Conservation (phyloP, 2,113 vertebrate species). For the Jaculus jaculus region DNA sequence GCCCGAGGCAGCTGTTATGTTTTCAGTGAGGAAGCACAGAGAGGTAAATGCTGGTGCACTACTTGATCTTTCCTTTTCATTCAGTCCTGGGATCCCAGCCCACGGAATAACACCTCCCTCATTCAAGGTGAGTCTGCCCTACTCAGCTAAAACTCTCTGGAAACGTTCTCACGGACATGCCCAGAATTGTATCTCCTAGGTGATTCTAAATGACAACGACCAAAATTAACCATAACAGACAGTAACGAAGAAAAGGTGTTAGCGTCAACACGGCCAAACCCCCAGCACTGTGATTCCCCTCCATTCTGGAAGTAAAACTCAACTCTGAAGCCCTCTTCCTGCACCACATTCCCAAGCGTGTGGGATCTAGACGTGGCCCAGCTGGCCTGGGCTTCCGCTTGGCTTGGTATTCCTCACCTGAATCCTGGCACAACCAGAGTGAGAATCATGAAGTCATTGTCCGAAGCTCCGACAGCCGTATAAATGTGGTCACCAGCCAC, state of each 20-base stretch:
- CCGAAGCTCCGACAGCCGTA: slow-evolving; percentile 90
- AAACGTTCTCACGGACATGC: background rate
- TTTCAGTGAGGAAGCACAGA: background rate
- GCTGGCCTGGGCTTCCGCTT: background rate
- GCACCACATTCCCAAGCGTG: fast-evolving
- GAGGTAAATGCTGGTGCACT: background rate
- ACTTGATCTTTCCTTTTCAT: too few species aligned
- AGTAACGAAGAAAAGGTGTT: background rate
- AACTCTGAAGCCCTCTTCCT: background rate
- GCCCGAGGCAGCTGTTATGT: too few species aligned
- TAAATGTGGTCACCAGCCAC: slow-evolving; percentile 96
- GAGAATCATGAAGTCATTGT: slow-evolving; percentile 94
- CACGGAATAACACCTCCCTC: background rate
- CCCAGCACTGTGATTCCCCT: background rate
- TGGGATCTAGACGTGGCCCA: background rate
- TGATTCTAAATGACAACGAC: background rate
- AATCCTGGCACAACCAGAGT: slow-evolving; percentile 91
- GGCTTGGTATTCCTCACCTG: slow-evolving; percentile 86
- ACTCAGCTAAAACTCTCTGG: background rate
- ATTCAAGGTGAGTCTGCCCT: background rate
- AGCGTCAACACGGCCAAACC: background rate
- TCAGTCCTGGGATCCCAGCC: background rate
- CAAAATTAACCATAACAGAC: background rate
- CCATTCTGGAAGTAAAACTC: background rate
- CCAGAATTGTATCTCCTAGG: background rate